Evolutionary conservation across 2,113 vertebrate species (phyloP), one percentile per base, ranked within the genome.

Genomic region (Nesoenas mayeri): DNA sequence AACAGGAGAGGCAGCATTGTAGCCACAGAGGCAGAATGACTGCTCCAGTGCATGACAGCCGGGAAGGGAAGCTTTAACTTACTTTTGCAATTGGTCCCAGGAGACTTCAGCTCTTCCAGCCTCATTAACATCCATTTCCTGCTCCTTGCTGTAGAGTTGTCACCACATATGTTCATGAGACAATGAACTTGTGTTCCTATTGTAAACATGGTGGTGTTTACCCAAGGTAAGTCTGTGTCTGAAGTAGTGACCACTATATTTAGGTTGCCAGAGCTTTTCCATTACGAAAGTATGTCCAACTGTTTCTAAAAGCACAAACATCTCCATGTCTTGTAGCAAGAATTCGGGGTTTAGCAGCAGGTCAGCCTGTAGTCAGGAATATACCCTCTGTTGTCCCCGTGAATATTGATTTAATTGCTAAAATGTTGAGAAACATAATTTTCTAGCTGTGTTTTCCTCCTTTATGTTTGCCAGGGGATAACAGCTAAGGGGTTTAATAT

Each of bases 61-160:
- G 57, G 84, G 61, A 92, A 93, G n/a, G 50, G 21, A 42, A 79
- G 24, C 56, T 92, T 95, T 89, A 89, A 64, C 57, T 86, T 93
- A 28, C 64, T 93, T 91, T 89, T 9, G 2, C 80, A 95, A 25
- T 89, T 92, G 66, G 65, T 91, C 73, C 80, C 91, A 72, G 73
- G 86, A 92, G 86, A 57, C 57, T 91, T 92, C 42, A 32, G 14
- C 57, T 95, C 89, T 93, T 96, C 38, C 89, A 93, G 73, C 77
- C 48, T 94, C 84, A 87, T 95, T 92, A 95, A 65, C 53, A 36
- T 86, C 89, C 65, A 81, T 89, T 96, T 97, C 86, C 77, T 92
- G 38, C 36, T 89, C 48, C 53, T 79, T 81, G 65, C 38, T 8
- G 1, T 26, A 50, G 65, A 75, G 61, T 89, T 95, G 91, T 93